Evolutionary conservation across 2,113 vertebrate species (phyloP).

Genomic region (Puntigrus tetrazona): DNA sequence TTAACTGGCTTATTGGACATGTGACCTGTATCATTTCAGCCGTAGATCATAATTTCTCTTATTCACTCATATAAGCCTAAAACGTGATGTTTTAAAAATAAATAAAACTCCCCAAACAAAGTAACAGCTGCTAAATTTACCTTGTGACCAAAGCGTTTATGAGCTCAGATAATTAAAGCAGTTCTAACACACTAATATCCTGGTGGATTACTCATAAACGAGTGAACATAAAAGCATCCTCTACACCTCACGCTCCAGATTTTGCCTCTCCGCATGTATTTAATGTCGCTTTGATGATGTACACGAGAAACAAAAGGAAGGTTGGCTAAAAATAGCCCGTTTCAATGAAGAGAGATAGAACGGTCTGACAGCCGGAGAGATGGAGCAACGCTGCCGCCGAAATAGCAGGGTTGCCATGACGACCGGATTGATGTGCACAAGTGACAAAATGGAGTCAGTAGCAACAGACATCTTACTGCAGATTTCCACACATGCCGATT

Average conservation of each 20-base stretch:
- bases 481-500: slow-evolving; percentile 10
- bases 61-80: not conserved
- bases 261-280: slow-evolving; percentile 16
- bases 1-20: not conserved
- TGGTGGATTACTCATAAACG: slow-evolving; percentile 2
- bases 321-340: slow-evolving; percentile 62
- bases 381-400: slow-evolving; percentile 51
- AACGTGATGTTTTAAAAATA: not conserved
- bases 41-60: not conserved
- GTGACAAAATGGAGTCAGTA: slow-evolving; percentile 62
- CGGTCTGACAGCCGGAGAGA: slow-evolving; percentile 47
- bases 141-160: not conserved
- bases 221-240: slow-evolving; percentile 34
- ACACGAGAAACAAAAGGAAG: slow-evolving; percentile 57
- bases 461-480: slow-evolving; percentile 60
- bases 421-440: slow-evolving; percentile 55
- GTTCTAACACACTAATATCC: not conserved
- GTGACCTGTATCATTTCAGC: not conserved
- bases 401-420: slow-evolving; percentile 65
- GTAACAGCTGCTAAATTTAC: not conserved
- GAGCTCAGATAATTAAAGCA: slow-evolving; percentile 10
- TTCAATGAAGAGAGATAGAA: slow-evolving; percentile 46
- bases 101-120: not conserved
- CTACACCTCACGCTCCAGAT: not conserved
- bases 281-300: slow-evolving; percentile 52